Base-by-base conservation (phyloP, 2,888 invertebrate genomes). In the Dryococelus australis region DNA sequence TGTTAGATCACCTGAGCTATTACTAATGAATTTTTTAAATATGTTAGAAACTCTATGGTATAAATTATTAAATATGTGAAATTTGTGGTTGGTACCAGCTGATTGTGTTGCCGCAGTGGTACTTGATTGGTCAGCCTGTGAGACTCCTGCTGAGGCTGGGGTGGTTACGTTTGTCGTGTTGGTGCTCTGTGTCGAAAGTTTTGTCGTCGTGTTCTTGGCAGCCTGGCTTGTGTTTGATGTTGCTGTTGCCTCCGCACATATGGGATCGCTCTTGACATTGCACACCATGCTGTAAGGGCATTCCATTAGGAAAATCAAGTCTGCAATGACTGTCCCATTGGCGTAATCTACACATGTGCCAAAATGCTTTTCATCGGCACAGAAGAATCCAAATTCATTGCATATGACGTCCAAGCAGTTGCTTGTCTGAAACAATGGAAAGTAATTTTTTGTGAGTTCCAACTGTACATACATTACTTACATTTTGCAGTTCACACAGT, bases 371-470 rank as follows among this genome's bases (percentile, higher is more conserved):
- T 43, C 43, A 6, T 83, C 83, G 27, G 83, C 83, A 43, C 83
- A 83, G 83, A 83, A 83, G 83, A 83, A 83, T 24, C 83, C 83
- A 83, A 83, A 83, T 43, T 83, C 83, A 83, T 83, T 83, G 83
- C 83, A 83, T 13, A 65, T 65, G 65, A 65, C 65, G 65, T 24
- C 65, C 65, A 65, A 9, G 16, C 65, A 65, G 65, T 65, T 16
- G 16, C 65, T 65, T 65, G 65, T 16, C 65, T 65, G 65, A 65
- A 65, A 65, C 65, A 65, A 65, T 6, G 16, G 5, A 65, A 65
- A 65, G 5, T 65, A 65, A 65, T 24, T 65, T 65, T 65, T 24
- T 20, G n/a, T n/a, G n/a, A n/a, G n/a, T n/a, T n/a, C n/a, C n/a
- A n/a, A 51, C 8, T 51, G 10, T 13, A 51, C 51, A 8, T 51